Base-by-base conservation (phyloP, 2,797 vertebrate genomes). In the Adrianichthys oophorus region DNA sequence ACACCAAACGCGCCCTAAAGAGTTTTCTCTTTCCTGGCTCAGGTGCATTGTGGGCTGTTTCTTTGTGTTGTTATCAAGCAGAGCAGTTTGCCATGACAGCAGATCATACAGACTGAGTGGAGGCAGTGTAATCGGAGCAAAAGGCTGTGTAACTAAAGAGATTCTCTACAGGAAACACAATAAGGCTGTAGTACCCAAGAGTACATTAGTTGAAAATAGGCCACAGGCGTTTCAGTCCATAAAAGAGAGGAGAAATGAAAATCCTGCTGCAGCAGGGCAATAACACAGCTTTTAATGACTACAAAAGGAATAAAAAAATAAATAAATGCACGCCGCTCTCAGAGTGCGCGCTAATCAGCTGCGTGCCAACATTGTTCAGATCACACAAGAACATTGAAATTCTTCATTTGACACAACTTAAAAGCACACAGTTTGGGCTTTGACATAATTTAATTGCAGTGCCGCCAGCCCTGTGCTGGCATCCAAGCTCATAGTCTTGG, bases 121-220 rank as follows among this genome's bases (percentile, higher is more conserved):
- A 79, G 72, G 59, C 74, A 62, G 52, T 60, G 64, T 79, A 78
- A 85, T 75, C 73, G 40, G 63, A 63, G 75, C 79, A 69, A 83
- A 76, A 72, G 68, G 72, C 76, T 79, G 67, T 67, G 76, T 64
- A 85, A 83, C 83, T 80, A 76, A 84, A 86, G 84, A 80, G 80
- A 85, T 71, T 76, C 71, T 86, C 79, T 79, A 52, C 70, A 68
- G 75, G 61, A 79, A 80, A 84, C 82, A 86, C 82, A 87, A 81
- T 69, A 70, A 83, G 66, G 63, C 60, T 65, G 63, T 55, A 48
- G 79, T 62, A 76, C 80, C 78, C 66, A 43, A 59, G 83, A 84
- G 76, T 78, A 72, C 80, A 85, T 86, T 80, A 87, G 82, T 74
- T 62, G 74, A 81, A 87, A 87, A 83, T 83, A 71, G 81, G 80